phyloP scores from a whole-genome alignment of 2,113 vertebrate species.

The Ailurus styani region DNA sequence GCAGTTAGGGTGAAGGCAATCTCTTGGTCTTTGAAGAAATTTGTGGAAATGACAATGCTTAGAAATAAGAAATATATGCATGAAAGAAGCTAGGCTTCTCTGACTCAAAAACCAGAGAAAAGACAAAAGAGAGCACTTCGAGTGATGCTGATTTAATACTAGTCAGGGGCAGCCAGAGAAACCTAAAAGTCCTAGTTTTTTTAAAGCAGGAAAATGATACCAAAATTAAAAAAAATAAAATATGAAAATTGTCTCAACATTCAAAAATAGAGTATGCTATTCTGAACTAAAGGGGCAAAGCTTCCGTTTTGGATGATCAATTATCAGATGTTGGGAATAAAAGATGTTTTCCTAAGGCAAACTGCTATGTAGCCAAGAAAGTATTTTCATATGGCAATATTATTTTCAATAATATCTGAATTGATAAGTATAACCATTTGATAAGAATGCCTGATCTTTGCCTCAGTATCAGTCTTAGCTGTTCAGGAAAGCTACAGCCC shows the following conservation, averaged over 20 bases:
- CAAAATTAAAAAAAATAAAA: background rate
- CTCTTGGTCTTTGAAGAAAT: background rate
- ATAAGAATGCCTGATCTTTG: background rate
- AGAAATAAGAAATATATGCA: background rate
- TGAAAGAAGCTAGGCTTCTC: background rate
- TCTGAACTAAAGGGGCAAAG: background rate
- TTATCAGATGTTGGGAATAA: background rate
- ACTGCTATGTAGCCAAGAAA: background rate
- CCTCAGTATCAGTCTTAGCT: background rate
- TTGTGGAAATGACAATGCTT: constrained; percentile 3
- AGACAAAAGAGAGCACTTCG: background rate
- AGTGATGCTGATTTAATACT: background rate
- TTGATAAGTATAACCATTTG: background rate
- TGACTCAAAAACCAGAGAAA: background rate
- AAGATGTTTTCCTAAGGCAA: background rate
- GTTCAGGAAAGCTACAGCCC: background rate
- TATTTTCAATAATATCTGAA: background rate
- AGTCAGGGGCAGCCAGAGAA: background rate
- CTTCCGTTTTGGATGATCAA: background rate
- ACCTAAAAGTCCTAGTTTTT: background rate
- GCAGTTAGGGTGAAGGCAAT: background rate
- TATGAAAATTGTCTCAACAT: background rate
- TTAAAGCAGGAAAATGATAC: background rate
- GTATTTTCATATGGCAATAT: background rate
- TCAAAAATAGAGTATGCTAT: background rate